phyloP scores from a whole-genome alignment of 2,797 vertebrate species.

The Lutjanus argentimaculatus region DNA sequence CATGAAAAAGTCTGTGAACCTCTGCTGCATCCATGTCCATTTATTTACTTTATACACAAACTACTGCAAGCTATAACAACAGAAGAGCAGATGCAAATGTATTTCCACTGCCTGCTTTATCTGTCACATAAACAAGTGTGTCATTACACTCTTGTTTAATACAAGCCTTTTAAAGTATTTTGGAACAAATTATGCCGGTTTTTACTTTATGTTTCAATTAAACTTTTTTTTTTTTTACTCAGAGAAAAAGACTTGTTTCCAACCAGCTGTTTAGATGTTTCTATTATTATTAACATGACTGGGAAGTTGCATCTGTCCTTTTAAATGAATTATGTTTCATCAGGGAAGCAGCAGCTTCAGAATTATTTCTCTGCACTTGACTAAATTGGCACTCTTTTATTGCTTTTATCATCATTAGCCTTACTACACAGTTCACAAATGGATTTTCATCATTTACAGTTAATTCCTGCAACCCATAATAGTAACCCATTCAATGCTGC shows the following conservation, averaged over 20 bases:
- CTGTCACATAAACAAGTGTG: conserved; percentile 17
- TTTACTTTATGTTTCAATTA: conserved; percentile 23
- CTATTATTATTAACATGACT: neutral
- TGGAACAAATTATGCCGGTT: conserved; percentile 21
- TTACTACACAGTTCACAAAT: conserved; percentile 38
- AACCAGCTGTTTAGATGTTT: conserved; percentile 12
- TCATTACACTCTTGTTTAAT: conserved; percentile 35
- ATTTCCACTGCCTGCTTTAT: conserved; percentile 22
- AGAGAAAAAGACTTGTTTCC: neutral
- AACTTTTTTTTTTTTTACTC: neutral
- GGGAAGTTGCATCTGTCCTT: conserved; percentile 20
- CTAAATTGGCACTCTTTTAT: conserved; percentile 39
- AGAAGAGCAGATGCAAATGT: conserved; percentile 19
- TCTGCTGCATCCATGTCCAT: neutral
- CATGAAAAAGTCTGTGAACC: too few relatives aligned
- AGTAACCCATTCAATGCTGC: conserved; percentile 9
- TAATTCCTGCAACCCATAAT: conserved; percentile 39
- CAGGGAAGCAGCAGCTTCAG: conserved; percentile 9
- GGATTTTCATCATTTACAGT: conserved; percentile 47
- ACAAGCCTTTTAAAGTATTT: conserved; percentile 13
- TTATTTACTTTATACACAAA: conserved; percentile 2
- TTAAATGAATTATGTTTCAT: conserved; percentile 29
- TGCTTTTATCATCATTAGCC: conserved; percentile 43
- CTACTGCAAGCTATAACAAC: neutral
- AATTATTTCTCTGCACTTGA: conserved; percentile 34